A percentile compares a stretch with the other conserved stretches of the same genome.
Conservation (phyloP, 2,888 invertebrate species). For the Neria commutata region DNA sequence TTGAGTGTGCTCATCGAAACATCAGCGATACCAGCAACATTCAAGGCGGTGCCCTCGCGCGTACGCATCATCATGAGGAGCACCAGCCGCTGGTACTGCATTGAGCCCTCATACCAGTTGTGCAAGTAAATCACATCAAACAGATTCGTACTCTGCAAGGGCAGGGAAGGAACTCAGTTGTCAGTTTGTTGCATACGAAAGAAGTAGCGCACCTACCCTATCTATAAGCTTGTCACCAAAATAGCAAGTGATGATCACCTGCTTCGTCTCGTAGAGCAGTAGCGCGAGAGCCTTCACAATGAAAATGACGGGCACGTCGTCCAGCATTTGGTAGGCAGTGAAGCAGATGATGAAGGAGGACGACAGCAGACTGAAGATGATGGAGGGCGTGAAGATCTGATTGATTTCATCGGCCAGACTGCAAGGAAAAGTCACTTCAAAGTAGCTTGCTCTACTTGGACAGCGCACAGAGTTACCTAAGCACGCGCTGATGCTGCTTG, state of each 20-base stretch:
- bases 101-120: conserved; percentile 25
- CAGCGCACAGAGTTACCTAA: conserved; percentile 1
- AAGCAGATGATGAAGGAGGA: conserved; percentile 27
- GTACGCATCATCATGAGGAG: conserved; percentile 19
- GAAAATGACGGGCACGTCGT: conserved; percentile 1
- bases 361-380: conserved; percentile 24
- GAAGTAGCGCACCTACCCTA: conserved; percentile 18
- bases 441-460: neutral
- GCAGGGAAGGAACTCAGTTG: too few species aligned
- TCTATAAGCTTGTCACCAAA: conserved; percentile 21
- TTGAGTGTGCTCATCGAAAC: conserved; percentile 27
- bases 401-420: conserved; percentile 24
- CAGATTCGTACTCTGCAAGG: conserved; percentile 11
- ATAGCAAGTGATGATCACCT: conserved; percentile 26
- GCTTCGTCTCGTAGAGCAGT: conserved; percentile 25
- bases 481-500: conserved; percentile 6
- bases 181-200: too few species aligned
- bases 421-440: neutral
- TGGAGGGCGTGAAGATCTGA: conserved; percentile 23
- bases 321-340: conserved; percentile 20
- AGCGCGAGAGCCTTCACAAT: conserved; percentile 1
- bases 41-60: conserved; percentile 12
- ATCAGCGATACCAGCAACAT: conserved; percentile 21
- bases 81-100: conserved; percentile 21
- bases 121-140: conserved; percentile 23